A percentile compares a stretch with the other conserved stretches of the same genome.
Conservation (phyloP, 1,140 invertebrate species). For the Penaeus chinensis region DNA sequence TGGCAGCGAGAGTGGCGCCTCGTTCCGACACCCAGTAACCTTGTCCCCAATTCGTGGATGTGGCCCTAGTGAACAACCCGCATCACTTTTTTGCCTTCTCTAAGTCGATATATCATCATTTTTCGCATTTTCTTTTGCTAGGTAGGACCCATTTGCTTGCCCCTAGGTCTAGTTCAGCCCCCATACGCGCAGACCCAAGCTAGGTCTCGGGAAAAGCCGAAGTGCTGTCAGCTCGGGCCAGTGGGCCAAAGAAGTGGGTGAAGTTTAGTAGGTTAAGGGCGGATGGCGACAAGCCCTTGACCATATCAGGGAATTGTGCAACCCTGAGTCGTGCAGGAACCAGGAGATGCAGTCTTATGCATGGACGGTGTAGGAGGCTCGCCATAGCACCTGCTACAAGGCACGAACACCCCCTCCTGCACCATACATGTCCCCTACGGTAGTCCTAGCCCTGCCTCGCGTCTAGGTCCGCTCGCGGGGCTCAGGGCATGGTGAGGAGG, state of each 20-base stretch:
- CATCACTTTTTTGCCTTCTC: conserved; percentile 34
- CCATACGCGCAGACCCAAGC: no score
- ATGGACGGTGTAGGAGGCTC: conserved; percentile 13
- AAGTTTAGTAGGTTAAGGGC: conserved; percentile 56
- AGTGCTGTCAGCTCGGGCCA: conserved; percentile 20
- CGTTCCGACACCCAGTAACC: conserved; percentile 49
- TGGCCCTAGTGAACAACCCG: conserved; percentile 44
- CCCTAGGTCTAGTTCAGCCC: no score
- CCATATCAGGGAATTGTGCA: conserved; percentile 57
- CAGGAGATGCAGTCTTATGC: conserved; percentile 6
- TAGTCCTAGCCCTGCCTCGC: no score
- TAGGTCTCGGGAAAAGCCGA: neutral
- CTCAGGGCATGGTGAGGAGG: no score
- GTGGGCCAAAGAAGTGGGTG: conserved; percentile 51
- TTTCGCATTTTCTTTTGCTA: no score
- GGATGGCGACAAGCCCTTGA: conserved; percentile 52
- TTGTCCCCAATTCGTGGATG: conserved; percentile 53
- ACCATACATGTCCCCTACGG: no score
- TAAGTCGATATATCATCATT: neutral
- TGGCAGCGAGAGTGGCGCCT: conserved; percentile 24
- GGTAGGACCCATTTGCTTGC: no score
- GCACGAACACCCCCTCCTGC: neutral
- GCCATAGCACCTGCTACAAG: neutral
- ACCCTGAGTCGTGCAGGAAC: conserved; percentile 23
- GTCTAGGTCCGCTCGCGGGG: no score